Conservation (phyloP, 2,888 invertebrate species). For the Callimorpha dominula region DNA sequence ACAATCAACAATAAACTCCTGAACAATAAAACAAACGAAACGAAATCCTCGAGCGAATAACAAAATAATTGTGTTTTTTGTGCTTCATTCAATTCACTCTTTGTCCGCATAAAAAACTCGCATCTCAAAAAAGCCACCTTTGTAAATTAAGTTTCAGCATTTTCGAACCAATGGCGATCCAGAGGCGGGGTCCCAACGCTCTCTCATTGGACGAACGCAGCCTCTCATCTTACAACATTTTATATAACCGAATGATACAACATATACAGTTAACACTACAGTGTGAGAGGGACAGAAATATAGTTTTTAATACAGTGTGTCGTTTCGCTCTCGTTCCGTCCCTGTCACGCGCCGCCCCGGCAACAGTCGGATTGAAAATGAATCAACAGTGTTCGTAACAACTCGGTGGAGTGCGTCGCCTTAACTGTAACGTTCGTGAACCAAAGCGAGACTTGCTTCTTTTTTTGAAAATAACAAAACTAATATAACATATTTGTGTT, state of each 20-base stretch:
- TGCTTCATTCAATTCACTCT: slow-evolving; percentile 80
- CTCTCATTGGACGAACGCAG: slow-evolving; percentile 68
- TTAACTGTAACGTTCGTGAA: slow-evolving; percentile 62
- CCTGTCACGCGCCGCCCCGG: slow-evolving; percentile 63
- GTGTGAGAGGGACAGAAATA: slow-evolving; percentile 73
- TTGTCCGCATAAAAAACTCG: slow-evolving; percentile 78
- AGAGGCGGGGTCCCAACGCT: slow-evolving; percentile 68
- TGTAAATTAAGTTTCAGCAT: slow-evolving; percentile 85
- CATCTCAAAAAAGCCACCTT: slow-evolving; percentile 85
- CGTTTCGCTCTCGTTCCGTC: slow-evolving; percentile 74
- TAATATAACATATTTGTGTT: slow-evolving; percentile 36
- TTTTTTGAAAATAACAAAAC: slow-evolving; percentile 35
- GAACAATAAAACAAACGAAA: slow-evolving; percentile 71
- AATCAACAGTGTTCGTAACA: slow-evolving; percentile 83
- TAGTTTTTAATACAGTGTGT: slow-evolving; percentile 78
- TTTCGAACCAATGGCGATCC: slow-evolving; percentile 68
- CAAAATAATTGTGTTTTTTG: slow-evolving; percentile 86
- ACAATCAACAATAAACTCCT: slow-evolving; percentile 70
- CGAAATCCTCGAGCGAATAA: slow-evolving; percentile 73
- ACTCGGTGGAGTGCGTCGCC: slow-evolving; percentile 69
- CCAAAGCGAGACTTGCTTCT: slow-evolving; percentile 25
- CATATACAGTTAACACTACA: slow-evolving; percentile 85
- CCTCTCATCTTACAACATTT: slow-evolving; percentile 83
- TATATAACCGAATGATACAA: slow-evolving; percentile 86
- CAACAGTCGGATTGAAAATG: slow-evolving; percentile 78